Evolutionary conservation across 2,888 invertebrate species (phyloP), one percentile per base, ranked within the genome.

Genomic region (Cryptus viduatorius): DNA sequence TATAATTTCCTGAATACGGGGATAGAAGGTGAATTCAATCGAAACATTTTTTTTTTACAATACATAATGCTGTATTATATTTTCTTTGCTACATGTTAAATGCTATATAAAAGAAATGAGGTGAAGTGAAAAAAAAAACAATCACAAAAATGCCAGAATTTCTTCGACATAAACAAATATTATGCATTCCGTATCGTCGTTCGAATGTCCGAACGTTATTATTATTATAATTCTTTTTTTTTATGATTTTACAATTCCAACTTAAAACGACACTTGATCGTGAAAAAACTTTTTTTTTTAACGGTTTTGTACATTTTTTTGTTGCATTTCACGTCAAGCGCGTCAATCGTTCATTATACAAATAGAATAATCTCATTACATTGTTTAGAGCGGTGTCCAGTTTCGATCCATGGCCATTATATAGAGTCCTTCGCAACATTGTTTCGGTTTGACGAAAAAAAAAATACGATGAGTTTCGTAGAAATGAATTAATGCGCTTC

Each of bases 121-220:
- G 86, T 87, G 88, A 89, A 84, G 86, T 82, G 78, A 59, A 73
- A 53, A 72, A 48, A 78, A 64, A 14, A 14, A 4, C 12, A 90
- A 88, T 90, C 86, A 88, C 90, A 92, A 91, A 92, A 91, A 90
- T 91, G 91, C 90, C 89, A 89, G 87, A 88, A 89, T 87, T 89
- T 87, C 87, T 86, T 87, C 84, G 86, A 87, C 86, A 83, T 86
- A 79, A 86, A 86, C 68, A 86, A 69, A 79, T 79, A 73, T 79
- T 81, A 44, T 64, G 73, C 59, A 80, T 75, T 80, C 24, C 42
- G 65, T 56, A 79, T 75, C 46, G 46, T 64, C 16, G 48, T 68
- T 80, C 56, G 59, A 73, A 68, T 68, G 24, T 48, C 24, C 73
- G 50, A 75, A 80, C 61, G 48, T 73, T 42, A n/a, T 16, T 59